Percentiles rank a stretch among this genome's conserved stretches.
Conservation (phyloP, 2,888 invertebrate species). For the Dugesia japonica region DNA sequence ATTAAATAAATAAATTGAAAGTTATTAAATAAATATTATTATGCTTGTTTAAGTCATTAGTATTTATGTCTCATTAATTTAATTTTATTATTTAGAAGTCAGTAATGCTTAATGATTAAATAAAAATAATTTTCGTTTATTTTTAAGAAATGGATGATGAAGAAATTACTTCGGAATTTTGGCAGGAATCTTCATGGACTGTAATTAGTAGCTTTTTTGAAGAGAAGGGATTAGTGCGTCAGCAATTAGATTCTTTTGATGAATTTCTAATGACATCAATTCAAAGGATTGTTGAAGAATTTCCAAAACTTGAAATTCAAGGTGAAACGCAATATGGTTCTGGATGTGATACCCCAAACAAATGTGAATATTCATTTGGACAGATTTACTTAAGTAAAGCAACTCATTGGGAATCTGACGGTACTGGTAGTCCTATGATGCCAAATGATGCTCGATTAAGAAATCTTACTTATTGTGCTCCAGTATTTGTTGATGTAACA, state of each 20-base stretch:
- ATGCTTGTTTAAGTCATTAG: too few relatives aligned
- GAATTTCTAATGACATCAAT: constrained; percentile 99
- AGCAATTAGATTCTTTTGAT: constrained; percentile 95
- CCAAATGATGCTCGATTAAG: constrained; percentile 92
- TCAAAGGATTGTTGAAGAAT: constrained; percentile 95
- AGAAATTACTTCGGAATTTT: constrained; percentile 87
- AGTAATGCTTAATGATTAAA: too few relatives aligned
- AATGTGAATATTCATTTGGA: constrained; percentile 56
- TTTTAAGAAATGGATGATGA: constrained; percentile 50
- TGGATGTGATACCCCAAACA: neutral
- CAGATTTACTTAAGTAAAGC: constrained; percentile 97
- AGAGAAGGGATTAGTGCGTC: constrained; percentile 93
- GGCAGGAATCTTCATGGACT: constrained; percentile 99
- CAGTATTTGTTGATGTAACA: constrained; percentile 91
- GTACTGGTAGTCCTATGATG: constrained; percentile 95
- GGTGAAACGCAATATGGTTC: constrained; percentile 67
- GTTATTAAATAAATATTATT: too few relatives aligned
- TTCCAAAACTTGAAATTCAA: constrained; percentile 82
- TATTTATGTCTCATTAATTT: too few relatives aligned
- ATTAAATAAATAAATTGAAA: too few relatives aligned
- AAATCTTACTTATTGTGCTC: constrained; percentile 87
- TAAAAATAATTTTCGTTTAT: too few relatives aligned
- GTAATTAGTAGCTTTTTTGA: constrained; percentile 99
- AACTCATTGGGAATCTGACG: constrained; percentile 99
- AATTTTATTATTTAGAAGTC: too few relatives aligned